Percentiles rank a stretch among this genome's conserved stretches.
These are phyloP conservation scores for Hypselothyrea guttata DNA, from an alignment of 2,888 invertebrate species.

Conservation along the genomic window DNA sequence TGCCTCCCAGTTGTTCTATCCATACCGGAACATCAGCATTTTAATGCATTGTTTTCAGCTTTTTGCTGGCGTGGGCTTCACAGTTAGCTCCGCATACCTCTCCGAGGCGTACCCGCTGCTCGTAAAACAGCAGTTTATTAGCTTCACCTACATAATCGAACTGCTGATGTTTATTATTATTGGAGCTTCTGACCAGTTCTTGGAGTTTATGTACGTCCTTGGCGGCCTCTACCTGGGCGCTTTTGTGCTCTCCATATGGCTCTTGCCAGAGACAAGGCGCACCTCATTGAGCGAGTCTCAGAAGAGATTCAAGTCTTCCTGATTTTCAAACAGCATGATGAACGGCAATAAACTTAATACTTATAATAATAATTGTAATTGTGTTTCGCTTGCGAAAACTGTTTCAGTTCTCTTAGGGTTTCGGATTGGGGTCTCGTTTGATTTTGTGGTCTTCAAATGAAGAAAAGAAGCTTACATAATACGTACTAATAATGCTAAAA, in stretches of 20 bases:
- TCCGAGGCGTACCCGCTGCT: slow-evolving; percentile 70
- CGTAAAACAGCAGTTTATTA: slow-evolving; percentile 58
- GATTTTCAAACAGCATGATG: not conserved
- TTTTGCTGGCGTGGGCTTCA: slow-evolving; percentile 52
- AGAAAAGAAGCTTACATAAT: no score
- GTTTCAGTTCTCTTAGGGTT: no score
- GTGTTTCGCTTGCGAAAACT: no score
- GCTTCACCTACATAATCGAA: slow-evolving; percentile 37
- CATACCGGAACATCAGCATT: not conserved
- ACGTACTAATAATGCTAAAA: not conserved
- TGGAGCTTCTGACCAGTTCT: not conserved
- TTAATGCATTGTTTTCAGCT: slow-evolving; percentile 54
- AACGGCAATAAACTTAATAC: not conserved
- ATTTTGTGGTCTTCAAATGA: no score
- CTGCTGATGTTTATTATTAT: slow-evolving; percentile 38
- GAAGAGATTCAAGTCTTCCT: slow-evolving; percentile 43
- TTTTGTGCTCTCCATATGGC: slow-evolving; percentile 33
- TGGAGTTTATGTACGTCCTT: slow-evolving; percentile 44
- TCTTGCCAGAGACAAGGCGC: slow-evolving; percentile 73
- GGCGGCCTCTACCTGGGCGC: slow-evolving; percentile 46
- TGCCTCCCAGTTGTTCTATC: slow-evolving; percentile 19
- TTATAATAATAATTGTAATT: not conserved
- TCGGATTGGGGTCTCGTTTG: no score
- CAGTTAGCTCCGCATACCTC: slow-evolving; percentile 61
- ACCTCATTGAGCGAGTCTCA: slow-evolving; percentile 64